Percentiles rank a stretch among this genome's conserved stretches.
These are phyloP conservation scores for Stegana nigrithorax DNA, from an alignment of 2,888 invertebrate species.

Conservation along the genomic window DNA sequence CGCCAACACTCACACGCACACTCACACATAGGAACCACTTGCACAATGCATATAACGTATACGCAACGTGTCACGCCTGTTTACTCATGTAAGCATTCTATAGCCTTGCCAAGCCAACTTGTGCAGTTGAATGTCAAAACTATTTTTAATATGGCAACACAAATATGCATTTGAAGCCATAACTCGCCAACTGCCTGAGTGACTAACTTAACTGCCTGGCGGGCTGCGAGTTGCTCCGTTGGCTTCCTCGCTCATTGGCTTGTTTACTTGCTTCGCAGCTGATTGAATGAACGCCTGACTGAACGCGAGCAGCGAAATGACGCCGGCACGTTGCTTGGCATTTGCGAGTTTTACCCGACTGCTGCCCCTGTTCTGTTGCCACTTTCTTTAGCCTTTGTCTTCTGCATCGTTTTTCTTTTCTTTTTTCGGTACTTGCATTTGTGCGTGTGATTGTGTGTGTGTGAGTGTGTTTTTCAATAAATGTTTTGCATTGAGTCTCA, in stretches of 20 bases:
- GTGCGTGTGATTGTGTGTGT: no score
- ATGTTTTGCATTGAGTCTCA: slow-evolving; percentile 5
- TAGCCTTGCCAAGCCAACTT: neutral
- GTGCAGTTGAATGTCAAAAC: slow-evolving; percentile 1
- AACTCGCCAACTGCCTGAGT: neutral
- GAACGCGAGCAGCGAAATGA: no score
- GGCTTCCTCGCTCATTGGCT: no score
- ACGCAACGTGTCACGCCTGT: neutral
- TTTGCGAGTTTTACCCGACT: slow-evolving; percentile 9
- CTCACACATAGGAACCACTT: neutral
- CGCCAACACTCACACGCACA: neutral
- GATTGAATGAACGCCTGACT: neutral
- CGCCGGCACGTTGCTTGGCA: no score
- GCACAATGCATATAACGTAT: neutral
- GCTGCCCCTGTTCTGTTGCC: no score
- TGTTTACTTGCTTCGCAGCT: neutral
- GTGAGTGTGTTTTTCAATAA: neutral
- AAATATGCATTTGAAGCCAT: neutral
- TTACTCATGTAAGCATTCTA: neutral
- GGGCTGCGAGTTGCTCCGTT: no score
- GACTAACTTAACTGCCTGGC: neutral
- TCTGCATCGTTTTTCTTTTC: neutral
- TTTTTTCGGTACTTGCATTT: no score
- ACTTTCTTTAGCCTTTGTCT: no score
- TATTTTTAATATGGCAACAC: neutral